Evolutionary conservation across 2,888 invertebrate species (phyloP).

Genomic region (Aphelenchoides bicaudatus): DNA sequence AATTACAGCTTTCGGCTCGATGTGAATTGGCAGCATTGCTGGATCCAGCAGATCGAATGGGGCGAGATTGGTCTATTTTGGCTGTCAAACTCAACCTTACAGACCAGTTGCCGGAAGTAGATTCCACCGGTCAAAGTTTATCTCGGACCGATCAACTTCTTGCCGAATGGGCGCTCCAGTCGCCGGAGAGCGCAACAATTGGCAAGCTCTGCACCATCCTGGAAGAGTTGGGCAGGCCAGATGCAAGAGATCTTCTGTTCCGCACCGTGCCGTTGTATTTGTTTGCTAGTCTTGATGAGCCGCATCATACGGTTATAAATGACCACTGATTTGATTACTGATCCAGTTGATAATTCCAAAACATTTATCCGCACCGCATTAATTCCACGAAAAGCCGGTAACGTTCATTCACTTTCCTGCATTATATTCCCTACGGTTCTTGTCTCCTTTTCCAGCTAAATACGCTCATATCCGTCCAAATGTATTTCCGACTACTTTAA

Average conservation of each 20-base stretch:
- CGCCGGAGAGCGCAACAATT: slow-evolving; percentile 62
- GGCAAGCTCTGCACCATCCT: slow-evolving; percentile 67
- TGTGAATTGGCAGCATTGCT: slow-evolving; percentile 63
- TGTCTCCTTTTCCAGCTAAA: too few species aligned
- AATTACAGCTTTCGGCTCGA: slow-evolving; percentile 68
- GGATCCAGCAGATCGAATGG: slow-evolving; percentile 66
- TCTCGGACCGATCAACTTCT: slow-evolving; percentile 64
- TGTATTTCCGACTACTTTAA: too few species aligned
- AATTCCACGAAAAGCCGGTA: too few species aligned
- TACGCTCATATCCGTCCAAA: too few species aligned
- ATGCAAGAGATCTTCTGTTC: slow-evolving; percentile 68
- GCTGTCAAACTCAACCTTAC: slow-evolving; percentile 66
- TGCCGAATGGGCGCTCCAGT: slow-evolving; percentile 64
- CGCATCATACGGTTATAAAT: slow-evolving; percentile 2
- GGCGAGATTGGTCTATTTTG: slow-evolving; percentile 67
- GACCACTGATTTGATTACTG: too few species aligned
- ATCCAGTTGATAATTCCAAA: too few species aligned
- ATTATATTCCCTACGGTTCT: too few species aligned
- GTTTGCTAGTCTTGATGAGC: slow-evolving; percentile 29
- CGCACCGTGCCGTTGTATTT: slow-evolving; percentile 60
- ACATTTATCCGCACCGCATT: too few species aligned
- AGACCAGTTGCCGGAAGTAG: slow-evolving; percentile 65
- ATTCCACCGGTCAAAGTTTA: slow-evolving; percentile 57
- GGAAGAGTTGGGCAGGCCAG: slow-evolving; percentile 68
- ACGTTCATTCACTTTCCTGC: too few species aligned